Evolutionary conservation across 2,888 invertebrate genomes (phyloP).

Genomic region (Melieria picta): DNA sequence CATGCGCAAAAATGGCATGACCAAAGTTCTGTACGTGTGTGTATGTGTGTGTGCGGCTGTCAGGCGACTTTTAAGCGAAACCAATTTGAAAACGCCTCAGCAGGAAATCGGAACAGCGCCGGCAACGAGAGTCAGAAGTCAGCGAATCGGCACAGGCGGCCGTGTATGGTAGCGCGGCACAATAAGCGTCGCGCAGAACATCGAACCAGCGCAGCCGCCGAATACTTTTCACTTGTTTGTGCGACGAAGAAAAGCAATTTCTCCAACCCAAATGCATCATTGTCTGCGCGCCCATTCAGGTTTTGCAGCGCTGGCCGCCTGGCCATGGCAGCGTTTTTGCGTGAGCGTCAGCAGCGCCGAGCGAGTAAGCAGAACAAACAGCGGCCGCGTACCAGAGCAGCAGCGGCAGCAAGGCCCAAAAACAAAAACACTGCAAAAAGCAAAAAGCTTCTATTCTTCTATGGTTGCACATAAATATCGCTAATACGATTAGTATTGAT

Average conservation of each 20-base stretch:
- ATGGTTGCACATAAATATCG: not conserved
- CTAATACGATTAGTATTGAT: constrained; percentile 4
- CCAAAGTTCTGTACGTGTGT: too few species aligned
- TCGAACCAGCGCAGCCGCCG: constrained; percentile 20
- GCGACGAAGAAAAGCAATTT: constrained; percentile 23
- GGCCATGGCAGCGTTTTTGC: too few species aligned
- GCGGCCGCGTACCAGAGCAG: too few species aligned
- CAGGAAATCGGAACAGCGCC: constrained; percentile 2
- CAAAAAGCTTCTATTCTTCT: not conserved
- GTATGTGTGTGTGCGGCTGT: too few species aligned
- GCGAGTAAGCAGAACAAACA: too few species aligned
- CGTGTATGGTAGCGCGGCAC: too few species aligned
- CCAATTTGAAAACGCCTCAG: too few species aligned
- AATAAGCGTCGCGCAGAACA: not conserved
- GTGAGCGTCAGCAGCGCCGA: too few species aligned
- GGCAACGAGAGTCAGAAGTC: too few species aligned
- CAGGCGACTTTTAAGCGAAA: too few species aligned
- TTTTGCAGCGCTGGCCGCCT: not conserved
- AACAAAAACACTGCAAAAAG: not conserved
- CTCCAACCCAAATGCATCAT: constrained; percentile 23
- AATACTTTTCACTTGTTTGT: constrained; percentile 19
- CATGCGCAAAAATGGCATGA: too few species aligned
- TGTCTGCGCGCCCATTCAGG: constrained; percentile 7
- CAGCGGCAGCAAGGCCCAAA: not conserved
- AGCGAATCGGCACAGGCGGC: too few species aligned